Base-by-base conservation (phyloP, 2,888 invertebrate genomes). In the Nowickia ferox region DNA sequence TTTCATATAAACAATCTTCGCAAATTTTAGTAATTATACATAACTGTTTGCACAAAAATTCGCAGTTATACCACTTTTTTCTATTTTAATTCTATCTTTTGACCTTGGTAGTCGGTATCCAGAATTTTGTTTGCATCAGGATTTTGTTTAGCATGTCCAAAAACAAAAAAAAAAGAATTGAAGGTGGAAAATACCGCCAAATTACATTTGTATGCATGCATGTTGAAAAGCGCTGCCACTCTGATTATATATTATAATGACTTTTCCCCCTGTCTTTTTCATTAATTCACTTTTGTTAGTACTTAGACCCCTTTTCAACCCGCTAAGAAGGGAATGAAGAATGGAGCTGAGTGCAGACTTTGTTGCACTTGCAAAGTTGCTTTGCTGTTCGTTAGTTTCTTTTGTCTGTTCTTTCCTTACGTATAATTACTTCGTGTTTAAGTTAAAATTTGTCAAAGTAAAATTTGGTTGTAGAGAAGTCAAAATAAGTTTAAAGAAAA, bases 41-140 rank as follows among this genome's bases (percentile, higher is more conserved):
- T 84, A 79, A 79, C 84, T 80, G 80, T 84, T 84, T 65, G 71
- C 30, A 55, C n/a, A 4, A 48, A n/a, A 74, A 51, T 74, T 68
- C 48, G 38, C 83, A 84, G 83, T 84, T 84, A 84, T 84, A 46
- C 42, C 55, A 9, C 30, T 30, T 30, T 30, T 40, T 40, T 55
- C 44, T 53, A 38, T 38, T 40, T 74, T 51, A 61, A n/a, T 71
- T 71, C 65, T 57, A 19, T 69, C 55, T 46, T 51, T 42, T 6
- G 13, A 22, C 40, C 1, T 19, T 53, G 38, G 38, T 61, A 59
- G 30, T 63, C 63, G 63, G 46, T 72, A 55, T 57, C 48, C n/a
- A 53, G 13, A 11, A 53, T 40, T 51, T 51, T 76, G 42, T 55
- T 76, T 65, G 30, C 13, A 53, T 38, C n/a, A n/a, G 4, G 9